Evolutionary conservation across 2,113 vertebrate genomes (phyloP).

Genomic region (Saccopteryx leptura): DNA sequence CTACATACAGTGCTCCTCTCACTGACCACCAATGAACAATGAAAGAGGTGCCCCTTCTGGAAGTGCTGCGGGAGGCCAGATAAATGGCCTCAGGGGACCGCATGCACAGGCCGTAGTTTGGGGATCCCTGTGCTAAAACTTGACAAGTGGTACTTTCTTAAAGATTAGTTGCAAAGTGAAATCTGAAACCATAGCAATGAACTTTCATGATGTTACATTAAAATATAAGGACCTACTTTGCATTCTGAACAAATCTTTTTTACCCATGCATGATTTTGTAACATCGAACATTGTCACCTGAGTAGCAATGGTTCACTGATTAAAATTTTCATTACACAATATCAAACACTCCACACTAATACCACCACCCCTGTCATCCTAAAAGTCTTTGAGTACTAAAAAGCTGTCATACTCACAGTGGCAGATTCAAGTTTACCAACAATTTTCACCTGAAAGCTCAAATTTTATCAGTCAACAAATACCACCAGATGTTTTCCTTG

Average conservation of each 20-base stretch:
- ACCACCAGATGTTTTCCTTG: background rate
- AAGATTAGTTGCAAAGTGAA: slow-evolving; percentile 11
- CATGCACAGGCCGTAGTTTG: no score
- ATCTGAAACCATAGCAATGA: background rate
- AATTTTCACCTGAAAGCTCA: background rate
- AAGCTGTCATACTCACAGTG: background rate
- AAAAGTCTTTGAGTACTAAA: background rate
- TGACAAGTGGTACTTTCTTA: slow-evolving; percentile 15
- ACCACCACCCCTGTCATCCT: background rate
- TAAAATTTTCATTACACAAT: slow-evolving; percentile 20
- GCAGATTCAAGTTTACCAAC: background rate
- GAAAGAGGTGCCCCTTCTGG: no score
- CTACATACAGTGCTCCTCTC: no score
- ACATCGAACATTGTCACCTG: background rate
- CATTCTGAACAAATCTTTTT: background rate
- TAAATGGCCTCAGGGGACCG: no score
- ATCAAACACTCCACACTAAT: background rate
- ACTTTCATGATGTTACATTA: background rate
- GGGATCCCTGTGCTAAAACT: no score
- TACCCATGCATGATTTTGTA: background rate
- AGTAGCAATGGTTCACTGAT: background rate
- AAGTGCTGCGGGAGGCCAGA: no score
- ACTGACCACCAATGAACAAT: no score
- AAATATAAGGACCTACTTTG: background rate
- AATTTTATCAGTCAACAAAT: background rate